Conservation (phyloP, 2,113 vertebrate genomes). For the Brachionichthys hirsutus region DNA sequence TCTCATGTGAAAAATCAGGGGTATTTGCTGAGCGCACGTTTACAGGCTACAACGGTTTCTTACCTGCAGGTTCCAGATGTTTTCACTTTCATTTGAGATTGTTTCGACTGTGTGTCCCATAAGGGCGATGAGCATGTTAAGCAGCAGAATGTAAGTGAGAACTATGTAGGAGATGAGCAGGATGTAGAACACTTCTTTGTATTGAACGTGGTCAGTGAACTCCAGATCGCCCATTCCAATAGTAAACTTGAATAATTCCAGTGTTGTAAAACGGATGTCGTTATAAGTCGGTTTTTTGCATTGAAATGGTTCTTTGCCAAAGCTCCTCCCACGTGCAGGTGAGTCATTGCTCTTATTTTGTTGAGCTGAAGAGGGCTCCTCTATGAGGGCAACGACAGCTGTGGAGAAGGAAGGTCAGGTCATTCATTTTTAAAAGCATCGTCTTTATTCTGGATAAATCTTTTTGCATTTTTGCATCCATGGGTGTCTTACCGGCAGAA, state of each 20-base stretch:
- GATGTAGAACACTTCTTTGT: slow-evolving; percentile 87
- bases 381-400: slow-evolving; percentile 88
- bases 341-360: neutral
- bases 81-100: slow-evolving; percentile 84
- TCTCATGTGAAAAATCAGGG: too few relatives aligned
- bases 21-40: too few relatives aligned
- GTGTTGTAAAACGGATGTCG: slow-evolving; percentile 81
- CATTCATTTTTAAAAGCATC: neutral
- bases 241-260: slow-evolving; percentile 94
- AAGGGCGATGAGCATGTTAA: slow-evolving; percentile 92
- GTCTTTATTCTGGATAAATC: neutral
- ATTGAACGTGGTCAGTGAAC: slow-evolving; percentile 85
- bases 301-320: neutral
- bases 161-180: slow-evolving; percentile 87
- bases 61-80: slow-evolving; percentile 94
- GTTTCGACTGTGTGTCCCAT: slow-evolving; percentile 88
- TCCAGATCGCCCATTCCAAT: slow-evolving; percentile 93
- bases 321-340: neutral
- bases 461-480: neutral
- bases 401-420: neutral
- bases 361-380: neutral
- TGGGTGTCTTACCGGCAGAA: slow-evolving; percentile 79
- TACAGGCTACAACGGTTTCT: neutral
- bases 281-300: slow-evolving; percentile 73
- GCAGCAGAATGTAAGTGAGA: slow-evolving; percentile 91